Percentiles rank a stretch among this genome's conserved stretches.
phyloP scores from a whole-genome alignment of 1,140 invertebrate species.

The Lepidurus arcticus region DNA sequence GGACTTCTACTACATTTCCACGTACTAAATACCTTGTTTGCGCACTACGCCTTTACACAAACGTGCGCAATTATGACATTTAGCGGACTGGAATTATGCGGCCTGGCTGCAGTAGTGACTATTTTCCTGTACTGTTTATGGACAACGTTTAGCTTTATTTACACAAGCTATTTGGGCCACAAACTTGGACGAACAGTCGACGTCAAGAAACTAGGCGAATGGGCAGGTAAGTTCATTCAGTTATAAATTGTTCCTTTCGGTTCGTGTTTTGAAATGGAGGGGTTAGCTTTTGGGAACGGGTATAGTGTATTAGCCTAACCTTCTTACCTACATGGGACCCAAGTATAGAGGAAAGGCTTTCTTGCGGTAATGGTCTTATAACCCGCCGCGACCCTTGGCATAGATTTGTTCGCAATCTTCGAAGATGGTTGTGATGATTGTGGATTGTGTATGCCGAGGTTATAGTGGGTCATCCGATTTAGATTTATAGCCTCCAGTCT shows the following conservation, averaged over 20 bases:
- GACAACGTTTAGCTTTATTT: conserved; percentile 40
- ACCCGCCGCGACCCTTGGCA: neutral
- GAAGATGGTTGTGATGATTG: neutral
- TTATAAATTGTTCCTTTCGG: neutral
- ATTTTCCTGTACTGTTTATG: conserved; percentile 38
- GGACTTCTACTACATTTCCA: neutral
- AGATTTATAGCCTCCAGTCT: no score
- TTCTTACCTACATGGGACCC: neutral
- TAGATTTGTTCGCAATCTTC: neutral
- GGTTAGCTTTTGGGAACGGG: conserved; percentile 5
- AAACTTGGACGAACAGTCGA: conserved; percentile 42
- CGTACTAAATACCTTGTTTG: neutral
- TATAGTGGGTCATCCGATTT: neutral
- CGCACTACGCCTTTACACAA: neutral
- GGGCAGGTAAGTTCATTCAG: conserved; percentile 42
- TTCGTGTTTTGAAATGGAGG: neutral
- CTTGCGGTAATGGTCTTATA: neutral
- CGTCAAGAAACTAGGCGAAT: conserved; percentile 43
- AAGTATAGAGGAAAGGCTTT: neutral
- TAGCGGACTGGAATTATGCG: conserved; percentile 37
- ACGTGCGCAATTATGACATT: conserved; percentile 22
- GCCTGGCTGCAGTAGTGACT: conserved; percentile 37
- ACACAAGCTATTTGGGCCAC: conserved; percentile 43
- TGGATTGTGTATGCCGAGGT: neutral
- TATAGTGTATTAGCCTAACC: neutral